A percentile compares a stretch with the other conserved stretches of the same genome.
Evolutionary conservation across 2,113 vertebrate species (phyloP).

Genomic region (Procavia capensis): DNA sequence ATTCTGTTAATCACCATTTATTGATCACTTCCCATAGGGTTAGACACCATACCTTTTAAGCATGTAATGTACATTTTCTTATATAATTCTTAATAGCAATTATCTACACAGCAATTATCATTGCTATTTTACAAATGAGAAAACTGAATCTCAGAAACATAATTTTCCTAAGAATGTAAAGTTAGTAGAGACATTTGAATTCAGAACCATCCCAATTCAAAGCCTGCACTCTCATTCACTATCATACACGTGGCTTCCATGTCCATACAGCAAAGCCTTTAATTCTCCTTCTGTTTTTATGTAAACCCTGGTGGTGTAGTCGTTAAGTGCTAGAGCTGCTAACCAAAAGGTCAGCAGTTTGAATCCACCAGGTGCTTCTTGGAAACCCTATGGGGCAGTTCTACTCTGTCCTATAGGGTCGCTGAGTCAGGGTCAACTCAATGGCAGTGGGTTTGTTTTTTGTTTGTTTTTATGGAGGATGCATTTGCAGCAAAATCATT

Average conservation of each 20-base stretch:
- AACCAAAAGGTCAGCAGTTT: too few species aligned
- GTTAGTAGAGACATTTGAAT: not conserved
- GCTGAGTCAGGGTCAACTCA: too few species aligned
- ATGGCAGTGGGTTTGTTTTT: too few species aligned
- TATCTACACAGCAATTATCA: not conserved
- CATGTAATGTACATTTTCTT: not conserved
- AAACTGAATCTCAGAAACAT: conserved; percentile 3
- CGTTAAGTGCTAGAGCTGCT: too few species aligned
- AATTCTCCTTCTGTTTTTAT: not conserved
- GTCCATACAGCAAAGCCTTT: not conserved
- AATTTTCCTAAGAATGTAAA: not conserved
- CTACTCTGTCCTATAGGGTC: too few species aligned
- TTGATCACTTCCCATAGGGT: not conserved
- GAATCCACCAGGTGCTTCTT: too few species aligned
- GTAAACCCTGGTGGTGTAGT: too few species aligned
- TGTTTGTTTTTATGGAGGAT: not conserved
- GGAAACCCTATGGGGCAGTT: too few species aligned
- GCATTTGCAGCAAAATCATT: not conserved
- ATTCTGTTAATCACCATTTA: not conserved
- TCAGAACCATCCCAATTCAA: not conserved
- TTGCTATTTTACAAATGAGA: not conserved
- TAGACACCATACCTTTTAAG: not conserved
- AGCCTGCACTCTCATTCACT: not conserved
- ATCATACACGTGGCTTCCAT: not conserved
- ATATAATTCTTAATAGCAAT: not conserved